Evolutionary conservation across 1,140 invertebrate genomes (phyloP).

Genomic region (Parapsyche elsis): DNA sequence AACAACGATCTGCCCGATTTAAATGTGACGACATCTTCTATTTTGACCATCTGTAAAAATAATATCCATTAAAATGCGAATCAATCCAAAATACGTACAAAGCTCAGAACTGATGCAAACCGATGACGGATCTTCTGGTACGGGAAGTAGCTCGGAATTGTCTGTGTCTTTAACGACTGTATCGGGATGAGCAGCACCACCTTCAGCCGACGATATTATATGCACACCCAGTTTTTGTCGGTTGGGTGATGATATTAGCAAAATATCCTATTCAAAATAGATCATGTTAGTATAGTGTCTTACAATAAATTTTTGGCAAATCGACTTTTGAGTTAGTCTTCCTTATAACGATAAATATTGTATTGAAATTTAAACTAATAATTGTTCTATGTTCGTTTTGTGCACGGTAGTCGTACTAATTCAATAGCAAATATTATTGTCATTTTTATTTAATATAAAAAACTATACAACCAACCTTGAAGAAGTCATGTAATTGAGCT

Average conservation of each 20-base stretch:
- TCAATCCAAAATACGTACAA: too few relatives aligned
- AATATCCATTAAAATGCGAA: too few relatives aligned
- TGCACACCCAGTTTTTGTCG: slow-evolving; percentile 77
- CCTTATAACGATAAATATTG: too few relatives aligned
- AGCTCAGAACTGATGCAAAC: too few relatives aligned
- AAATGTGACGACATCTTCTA: slow-evolving; percentile 62
- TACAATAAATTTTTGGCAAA: neutral
- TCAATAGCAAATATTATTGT: too few relatives aligned
- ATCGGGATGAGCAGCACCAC: slow-evolving; percentile 66
- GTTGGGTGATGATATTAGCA: slow-evolving; percentile 63
- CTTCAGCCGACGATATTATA: slow-evolving; percentile 76
- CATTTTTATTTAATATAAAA: neutral
- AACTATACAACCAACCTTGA: slow-evolving; percentile 53
- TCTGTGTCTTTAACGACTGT: slow-evolving; percentile 3
- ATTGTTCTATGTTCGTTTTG: too few relatives aligned
- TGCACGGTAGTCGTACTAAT: too few relatives aligned
- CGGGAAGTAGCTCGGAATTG: slow-evolving; percentile 3
- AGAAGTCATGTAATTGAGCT: slow-evolving; percentile 85
- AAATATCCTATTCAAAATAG: slow-evolving; percentile 59
- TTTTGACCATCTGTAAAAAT: slow-evolving; percentile 58
- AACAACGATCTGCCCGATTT: slow-evolving; percentile 59
- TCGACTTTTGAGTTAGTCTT: too few relatives aligned
- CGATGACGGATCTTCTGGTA: slow-evolving; percentile 19
- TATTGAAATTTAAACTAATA: too few relatives aligned
- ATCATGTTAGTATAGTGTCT: neutral